Evolutionary conservation across 2,888 invertebrate species (phyloP), one percentile per base, ranked within the genome.

Genomic region (Cheilosia vulpina): DNA sequence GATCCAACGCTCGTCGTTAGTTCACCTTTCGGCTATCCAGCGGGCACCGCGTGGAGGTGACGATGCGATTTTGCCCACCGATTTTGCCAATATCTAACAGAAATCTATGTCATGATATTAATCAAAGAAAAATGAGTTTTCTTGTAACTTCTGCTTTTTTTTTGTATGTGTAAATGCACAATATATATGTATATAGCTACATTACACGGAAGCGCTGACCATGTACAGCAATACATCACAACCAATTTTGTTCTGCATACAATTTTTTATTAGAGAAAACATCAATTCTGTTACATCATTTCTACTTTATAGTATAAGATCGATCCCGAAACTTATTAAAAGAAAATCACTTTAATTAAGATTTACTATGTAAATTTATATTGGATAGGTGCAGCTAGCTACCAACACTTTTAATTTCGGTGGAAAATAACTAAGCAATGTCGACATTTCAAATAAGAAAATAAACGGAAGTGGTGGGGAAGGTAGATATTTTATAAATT

Each of bases 401-500:
- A 57, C 21, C 57, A 50, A 50, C 58, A 34, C 55, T 71, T 77
- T 76, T 55, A 62, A 27, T 63, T 47, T 55, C 55, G 13, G 38
- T 45, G 24, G 17, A 58, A 73, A 55, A 77, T 21, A 62, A 63
- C 47, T 43, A 68, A 62, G 45, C 52, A 65, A 66, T 27, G 31
- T 50, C 62, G 41, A 69, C 62, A 58, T 63, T 55, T 69, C 68
- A 73, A 80, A 68, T 68, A 75, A 60, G 38, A 66, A 13, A 13
- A 9, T 72, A 75, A 60, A 66, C 19, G 55, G 53, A 34, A 80
- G 38, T 34, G 62, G 55, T 43, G 11, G 38, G 55, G 55, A 34
- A 15, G 45, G 55, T 43, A 15, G 45, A 81, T 27, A 68, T 62
- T 58, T 80, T 81, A 81, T 75, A 66, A 81, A 81, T 81, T 81